Conservation (phyloP, 2,888 invertebrate genomes). For the Ellobium chinense region DNA sequence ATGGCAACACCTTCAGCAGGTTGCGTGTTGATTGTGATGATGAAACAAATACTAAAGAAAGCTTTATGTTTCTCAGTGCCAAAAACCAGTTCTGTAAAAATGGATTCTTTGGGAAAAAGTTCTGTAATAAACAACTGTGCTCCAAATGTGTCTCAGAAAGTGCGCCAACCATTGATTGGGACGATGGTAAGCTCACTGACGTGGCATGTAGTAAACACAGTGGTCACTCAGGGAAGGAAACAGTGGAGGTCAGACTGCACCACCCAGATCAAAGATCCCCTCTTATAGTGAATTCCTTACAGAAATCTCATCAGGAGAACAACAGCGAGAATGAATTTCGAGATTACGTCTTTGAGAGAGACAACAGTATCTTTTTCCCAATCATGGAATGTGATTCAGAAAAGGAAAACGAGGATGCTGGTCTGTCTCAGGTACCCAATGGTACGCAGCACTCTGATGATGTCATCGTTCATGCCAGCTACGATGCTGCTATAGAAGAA, state of each 20-base stretch:
- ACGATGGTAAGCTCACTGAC: constrained; percentile 10
- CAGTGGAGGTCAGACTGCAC: constrained; percentile 20
- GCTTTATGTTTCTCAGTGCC: constrained; percentile 42
- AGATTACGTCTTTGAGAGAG: constrained; percentile 20
- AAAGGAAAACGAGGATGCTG: constrained; percentile 10
- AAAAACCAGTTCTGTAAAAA: constrained; percentile 42
- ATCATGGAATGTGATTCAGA: constrained; percentile 47
- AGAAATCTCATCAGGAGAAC: background rate
- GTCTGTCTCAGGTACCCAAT: background rate
- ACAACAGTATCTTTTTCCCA: constrained; percentile 24
- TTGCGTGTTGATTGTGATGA: constrained; percentile 32
- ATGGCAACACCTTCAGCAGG: constrained; percentile 34
- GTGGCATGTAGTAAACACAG: background rate
- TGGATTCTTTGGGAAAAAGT: constrained; percentile 38
- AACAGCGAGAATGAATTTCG: background rate
- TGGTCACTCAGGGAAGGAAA: background rate
- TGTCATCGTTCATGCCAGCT: background rate
- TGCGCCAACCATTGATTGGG: constrained; percentile 44
- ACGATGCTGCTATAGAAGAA: constrained; percentile 12
- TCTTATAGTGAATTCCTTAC: background rate
- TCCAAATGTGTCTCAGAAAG: constrained; percentile 43
- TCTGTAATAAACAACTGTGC: constrained; percentile 45
- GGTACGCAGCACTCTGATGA: background rate
- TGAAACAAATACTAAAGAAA: constrained; percentile 19
- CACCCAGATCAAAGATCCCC: background rate